These are phyloP conservation scores for Philhelius pedissequus DNA, from an alignment of 2,888 invertebrate species.

Conservation along the genomic window DNA sequence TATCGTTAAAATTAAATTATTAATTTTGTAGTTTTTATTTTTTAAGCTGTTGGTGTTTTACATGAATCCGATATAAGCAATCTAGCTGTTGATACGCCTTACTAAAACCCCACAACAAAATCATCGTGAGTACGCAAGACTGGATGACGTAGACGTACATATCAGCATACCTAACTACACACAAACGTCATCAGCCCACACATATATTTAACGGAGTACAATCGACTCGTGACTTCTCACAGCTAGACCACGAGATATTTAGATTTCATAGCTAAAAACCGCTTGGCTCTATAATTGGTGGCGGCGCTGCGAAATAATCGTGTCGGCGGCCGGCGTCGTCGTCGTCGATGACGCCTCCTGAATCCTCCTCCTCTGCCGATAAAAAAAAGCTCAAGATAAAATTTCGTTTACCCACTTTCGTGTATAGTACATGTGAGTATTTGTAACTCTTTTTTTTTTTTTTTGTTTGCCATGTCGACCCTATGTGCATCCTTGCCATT, in stretches of 20 bases:
- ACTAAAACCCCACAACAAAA: background rate
- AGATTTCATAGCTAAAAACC: slow-evolving; percentile 1
- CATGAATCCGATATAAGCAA: background rate
- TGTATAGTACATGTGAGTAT: background rate
- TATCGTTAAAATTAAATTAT: background rate
- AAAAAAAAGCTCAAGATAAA: slow-evolving; percentile 15
- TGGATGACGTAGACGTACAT: background rate
- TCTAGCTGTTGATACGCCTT: background rate
- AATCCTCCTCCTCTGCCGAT: slow-evolving; percentile 9
- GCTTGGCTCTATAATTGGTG: slow-evolving; percentile 46
- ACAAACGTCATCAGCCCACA: background rate
- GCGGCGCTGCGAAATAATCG: slow-evolving; percentile 11
- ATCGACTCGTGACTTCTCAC: slow-evolving; percentile 21
- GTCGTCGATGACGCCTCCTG: background rate
- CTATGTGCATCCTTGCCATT: slow-evolving; percentile 60
- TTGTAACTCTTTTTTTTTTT: background rate
- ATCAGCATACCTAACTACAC: background rate
- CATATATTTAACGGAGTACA: background rate
- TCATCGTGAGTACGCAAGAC: background rate
- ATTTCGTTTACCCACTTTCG: background rate
- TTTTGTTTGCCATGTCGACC: slow-evolving; percentile 29
- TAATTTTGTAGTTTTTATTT: background rate
- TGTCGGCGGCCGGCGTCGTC: background rate
- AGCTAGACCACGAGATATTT: slow-evolving; percentile 24
- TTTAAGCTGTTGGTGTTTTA: background rate